Percentiles rank a stretch among this genome's conserved stretches.
Evolutionary conservation across 2,797 vertebrate genomes (phyloP).

Genomic region (Luscinia megarhynchos): DNA sequence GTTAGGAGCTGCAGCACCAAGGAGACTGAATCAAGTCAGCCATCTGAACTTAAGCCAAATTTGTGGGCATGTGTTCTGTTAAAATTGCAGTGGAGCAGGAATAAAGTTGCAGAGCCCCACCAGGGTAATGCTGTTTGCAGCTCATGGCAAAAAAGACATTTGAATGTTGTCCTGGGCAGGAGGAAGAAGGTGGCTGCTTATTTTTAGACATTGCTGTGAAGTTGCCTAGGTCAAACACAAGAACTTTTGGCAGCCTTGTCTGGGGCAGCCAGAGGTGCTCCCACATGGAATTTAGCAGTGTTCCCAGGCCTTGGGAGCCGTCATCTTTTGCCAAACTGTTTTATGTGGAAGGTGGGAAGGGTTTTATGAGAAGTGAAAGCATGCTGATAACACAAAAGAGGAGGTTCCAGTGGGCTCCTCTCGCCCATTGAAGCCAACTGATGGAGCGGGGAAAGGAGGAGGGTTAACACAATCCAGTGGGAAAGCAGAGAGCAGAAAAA

Average conservation of each 20-base stretch:
- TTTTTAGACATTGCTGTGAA: not conserved
- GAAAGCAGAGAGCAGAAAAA: slow-evolving; percentile 48
- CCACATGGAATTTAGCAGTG: not conserved
- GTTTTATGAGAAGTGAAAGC: slow-evolving; percentile 46
- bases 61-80: not conserved
- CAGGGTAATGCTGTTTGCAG: rapidly evolving
- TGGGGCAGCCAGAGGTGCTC: not conserved
- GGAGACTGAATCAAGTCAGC: slow-evolving; percentile 52
- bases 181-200: not conserved
- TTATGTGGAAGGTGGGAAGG: not conserved
- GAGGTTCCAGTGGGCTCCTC: slow-evolving; percentile 39
- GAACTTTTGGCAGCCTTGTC: not conserved
- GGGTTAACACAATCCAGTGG: slow-evolving; percentile 21
- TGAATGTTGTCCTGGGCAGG: not conserved
- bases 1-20: slow-evolving; percentile 36
- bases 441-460: slow-evolving; percentile 54
- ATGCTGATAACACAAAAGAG: slow-evolving; percentile 10
- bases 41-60: not conserved
- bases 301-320: not conserved
- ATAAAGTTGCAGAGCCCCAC: not conserved
- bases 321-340: not conserved
- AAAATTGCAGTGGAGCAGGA: not conserved
- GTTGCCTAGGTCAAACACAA: not conserved
- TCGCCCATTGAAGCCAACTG: slow-evolving; percentile 39
- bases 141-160: not conserved